Percentiles rank a stretch among this genome's conserved stretches.
Evolutionary conservation across 2,797 vertebrate species (phyloP).

Genomic region (Danio choprae): DNA sequence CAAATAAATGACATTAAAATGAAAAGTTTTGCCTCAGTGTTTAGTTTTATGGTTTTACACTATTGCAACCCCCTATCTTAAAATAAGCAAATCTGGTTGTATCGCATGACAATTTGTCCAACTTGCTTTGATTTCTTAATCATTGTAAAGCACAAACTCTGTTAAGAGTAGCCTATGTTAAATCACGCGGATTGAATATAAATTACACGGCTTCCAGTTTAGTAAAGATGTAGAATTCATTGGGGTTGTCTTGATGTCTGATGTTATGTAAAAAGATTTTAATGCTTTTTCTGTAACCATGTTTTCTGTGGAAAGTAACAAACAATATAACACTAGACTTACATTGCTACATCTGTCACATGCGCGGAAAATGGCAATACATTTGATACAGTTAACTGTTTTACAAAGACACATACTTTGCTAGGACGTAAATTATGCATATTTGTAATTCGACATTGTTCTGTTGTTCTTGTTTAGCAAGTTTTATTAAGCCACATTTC

Average conservation of each 20-base stretch:
- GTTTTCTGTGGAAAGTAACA: not conserved
- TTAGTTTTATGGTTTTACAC: constrained; percentile 8
- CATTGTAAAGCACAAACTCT: not conserved
- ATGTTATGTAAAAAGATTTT: not conserved
- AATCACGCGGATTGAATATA: not conserved
- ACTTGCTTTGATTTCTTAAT: not conserved
- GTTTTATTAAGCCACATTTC: not conserved
- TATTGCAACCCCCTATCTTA: not conserved
- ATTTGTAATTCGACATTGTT: not conserved
- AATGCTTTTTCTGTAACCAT: not conserved
- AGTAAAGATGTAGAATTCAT: not conserved
- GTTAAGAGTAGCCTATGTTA: not conserved
- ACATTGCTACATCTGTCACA: not conserved
- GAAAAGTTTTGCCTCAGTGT: constrained; percentile 51
- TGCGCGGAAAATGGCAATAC: not conserved
- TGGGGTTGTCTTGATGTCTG: not conserved
- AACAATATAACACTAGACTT: not conserved
- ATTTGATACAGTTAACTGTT: not conserved
- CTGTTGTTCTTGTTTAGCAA: not conserved
- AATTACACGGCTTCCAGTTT: not conserved
- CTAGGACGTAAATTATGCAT: not conserved
- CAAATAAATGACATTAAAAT: constrained; percentile 83
- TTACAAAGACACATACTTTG: not conserved
- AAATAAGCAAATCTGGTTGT: not conserved
- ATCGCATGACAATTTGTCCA: not conserved